Evolutionary conservation across 2,888 invertebrate species (phyloP).

Genomic region (Papilio gigon): DNA sequence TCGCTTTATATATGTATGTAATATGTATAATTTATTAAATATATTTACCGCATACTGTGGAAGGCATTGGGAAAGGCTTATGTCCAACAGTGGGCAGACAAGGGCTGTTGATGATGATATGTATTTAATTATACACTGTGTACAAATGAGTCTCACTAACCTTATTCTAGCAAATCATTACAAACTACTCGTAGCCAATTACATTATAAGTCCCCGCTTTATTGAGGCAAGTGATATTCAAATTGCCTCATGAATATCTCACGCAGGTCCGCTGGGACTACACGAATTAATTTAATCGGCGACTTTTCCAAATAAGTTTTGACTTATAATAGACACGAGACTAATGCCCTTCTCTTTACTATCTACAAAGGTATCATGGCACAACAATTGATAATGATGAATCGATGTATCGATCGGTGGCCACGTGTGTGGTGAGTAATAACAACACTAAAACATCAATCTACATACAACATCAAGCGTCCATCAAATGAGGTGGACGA

Average conservation of each 20-base stretch:
- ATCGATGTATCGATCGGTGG: constrained; percentile 42
- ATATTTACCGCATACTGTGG: too few relatives aligned
- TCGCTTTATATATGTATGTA: too few relatives aligned
- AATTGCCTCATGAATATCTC: constrained; percentile 36
- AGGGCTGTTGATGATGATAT: too few relatives aligned
- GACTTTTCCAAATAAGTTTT: neutral
- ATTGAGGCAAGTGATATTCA: constrained; percentile 24
- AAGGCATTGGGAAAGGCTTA: too few relatives aligned
- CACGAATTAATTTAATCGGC: constrained; percentile 28
- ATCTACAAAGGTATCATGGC: neutral
- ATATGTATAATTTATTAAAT: too few relatives aligned
- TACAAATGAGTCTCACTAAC: neutral
- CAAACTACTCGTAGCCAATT: constrained; percentile 13
- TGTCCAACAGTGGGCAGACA: too few relatives aligned
- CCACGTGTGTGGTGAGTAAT: constrained; percentile 38
- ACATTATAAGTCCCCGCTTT: neutral
- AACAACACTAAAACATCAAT: constrained; percentile 43
- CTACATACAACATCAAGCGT: constrained; percentile 45
- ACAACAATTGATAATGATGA: constrained; percentile 25
- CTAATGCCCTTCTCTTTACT: neutral
- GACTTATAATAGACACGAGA: neutral
- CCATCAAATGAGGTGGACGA: constrained; percentile 45
- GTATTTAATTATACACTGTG: too few relatives aligned
- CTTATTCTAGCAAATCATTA: neutral
- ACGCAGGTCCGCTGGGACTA: neutral